A percentile compares a stretch with the other conserved stretches of the same genome.
phyloP scores from a whole-genome alignment of 2,113 vertebrate genomes.

The Peromyscus californicus region DNA sequence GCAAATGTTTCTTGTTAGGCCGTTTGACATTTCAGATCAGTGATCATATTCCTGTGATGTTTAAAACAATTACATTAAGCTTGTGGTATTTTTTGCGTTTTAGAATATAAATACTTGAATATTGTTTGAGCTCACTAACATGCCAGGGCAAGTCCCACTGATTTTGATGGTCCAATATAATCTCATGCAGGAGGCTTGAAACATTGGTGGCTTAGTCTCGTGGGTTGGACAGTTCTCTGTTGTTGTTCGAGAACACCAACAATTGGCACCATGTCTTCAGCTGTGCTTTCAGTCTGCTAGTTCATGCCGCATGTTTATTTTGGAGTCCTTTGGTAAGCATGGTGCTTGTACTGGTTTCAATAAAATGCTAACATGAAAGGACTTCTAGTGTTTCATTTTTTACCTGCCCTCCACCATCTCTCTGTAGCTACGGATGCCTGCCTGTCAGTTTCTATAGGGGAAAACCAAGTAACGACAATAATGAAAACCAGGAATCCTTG shows the following conservation, averaged over 20 bases:
- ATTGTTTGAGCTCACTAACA: constrained; percentile 67
- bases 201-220: constrained; percentile 71
- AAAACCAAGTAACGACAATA: constrained; percentile 1
- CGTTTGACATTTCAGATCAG: constrained; percentile 64
- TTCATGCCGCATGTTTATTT: constrained; percentile 89
- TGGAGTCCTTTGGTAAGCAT: constrained; percentile 89
- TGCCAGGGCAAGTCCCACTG: constrained; percentile 48
- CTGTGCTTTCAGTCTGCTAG: constrained; percentile 84
- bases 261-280: constrained; percentile 80
- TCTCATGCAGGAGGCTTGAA: constrained; percentile 78
- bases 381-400: constrained; percentile 49
- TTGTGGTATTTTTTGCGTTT: constrained; percentile 63
- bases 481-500: not conserved
- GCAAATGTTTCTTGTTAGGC: constrained; percentile 58
- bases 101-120: constrained; percentile 70
- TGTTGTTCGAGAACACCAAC: constrained; percentile 66
- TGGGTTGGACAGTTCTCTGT: constrained; percentile 79
- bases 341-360: constrained; percentile 90
- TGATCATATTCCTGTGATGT: constrained; percentile 23
- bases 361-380: constrained; percentile 87
- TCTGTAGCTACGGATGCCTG: not conserved
- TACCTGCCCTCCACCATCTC: not conserved
- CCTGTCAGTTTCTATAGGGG: not conserved
- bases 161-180: constrained; percentile 62
- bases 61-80: not conserved